A percentile compares a stretch with the other conserved stretches of the same genome.
Evolutionary conservation across 1,140 invertebrate species (phyloP).

Genomic region (Cyclina sinensis): DNA sequence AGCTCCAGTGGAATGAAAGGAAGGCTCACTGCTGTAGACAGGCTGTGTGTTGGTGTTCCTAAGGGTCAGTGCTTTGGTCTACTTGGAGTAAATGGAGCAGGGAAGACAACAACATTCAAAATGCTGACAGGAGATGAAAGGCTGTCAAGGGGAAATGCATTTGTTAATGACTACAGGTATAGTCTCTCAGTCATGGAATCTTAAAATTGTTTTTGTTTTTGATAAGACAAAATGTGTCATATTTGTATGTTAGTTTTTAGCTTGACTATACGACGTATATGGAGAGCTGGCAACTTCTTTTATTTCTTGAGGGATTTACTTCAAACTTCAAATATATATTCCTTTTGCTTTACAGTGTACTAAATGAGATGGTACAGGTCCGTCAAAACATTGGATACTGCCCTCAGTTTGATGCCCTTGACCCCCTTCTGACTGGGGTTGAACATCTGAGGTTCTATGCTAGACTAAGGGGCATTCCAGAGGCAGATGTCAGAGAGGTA

Average conservation of each 20-base stretch:
- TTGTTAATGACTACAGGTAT: conserved; percentile 86
- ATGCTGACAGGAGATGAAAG: conserved; percentile 91
- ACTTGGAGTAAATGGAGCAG: conserved; percentile 94
- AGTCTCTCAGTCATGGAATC: too few species aligned
- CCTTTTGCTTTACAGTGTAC: conserved; percentile 79
- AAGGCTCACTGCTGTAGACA: conserved; percentile 89
- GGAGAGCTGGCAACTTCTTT: too few species aligned
- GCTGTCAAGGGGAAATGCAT: conserved; percentile 90
- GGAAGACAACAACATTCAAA: conserved; percentile 96
- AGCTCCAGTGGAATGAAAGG: conserved; percentile 73
- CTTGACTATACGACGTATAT: too few species aligned
- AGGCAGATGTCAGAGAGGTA: conserved; percentile 81
- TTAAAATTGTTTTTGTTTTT: too few species aligned
- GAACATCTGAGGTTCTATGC: conserved; percentile 93
- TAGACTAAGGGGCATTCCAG: conserved; percentile 90
- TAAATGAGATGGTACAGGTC: conserved; percentile 81
- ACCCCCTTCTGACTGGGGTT: conserved; percentile 92
- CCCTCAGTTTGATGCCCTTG: conserved; percentile 92
- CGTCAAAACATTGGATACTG: conserved; percentile 88
- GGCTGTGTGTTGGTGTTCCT: conserved; percentile 91
- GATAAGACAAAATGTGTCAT: too few species aligned
- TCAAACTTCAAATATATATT: too few species aligned
- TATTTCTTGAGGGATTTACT: too few species aligned
- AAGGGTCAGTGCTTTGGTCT: conserved; percentile 95
- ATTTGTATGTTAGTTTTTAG: too few species aligned